Percentiles rank a stretch among this genome's conserved stretches.
Conservation (phyloP, 1,140 invertebrate genomes). For the Euura lappo region DNA sequence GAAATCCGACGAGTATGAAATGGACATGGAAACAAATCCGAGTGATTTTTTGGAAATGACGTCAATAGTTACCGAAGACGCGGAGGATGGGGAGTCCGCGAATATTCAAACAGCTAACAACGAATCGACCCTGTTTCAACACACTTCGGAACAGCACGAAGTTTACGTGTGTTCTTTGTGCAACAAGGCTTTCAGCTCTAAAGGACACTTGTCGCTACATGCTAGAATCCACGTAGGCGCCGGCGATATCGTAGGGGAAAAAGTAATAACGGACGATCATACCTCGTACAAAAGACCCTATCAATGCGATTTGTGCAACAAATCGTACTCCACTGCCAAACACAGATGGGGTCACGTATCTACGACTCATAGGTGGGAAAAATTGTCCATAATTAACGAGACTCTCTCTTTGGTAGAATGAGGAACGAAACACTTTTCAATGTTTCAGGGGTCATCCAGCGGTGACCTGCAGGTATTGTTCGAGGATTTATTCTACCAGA, state of each 20-base stretch:
- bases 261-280: constrained; percentile 58
- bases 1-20: constrained; percentile 56
- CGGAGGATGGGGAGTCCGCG: constrained; percentile 33
- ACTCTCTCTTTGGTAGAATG: too few species aligned
- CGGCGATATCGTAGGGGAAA: constrained; percentile 56
- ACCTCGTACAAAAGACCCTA: constrained; percentile 60
- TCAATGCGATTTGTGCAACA: constrained; percentile 62
- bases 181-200: constrained; percentile 61
- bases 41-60: constrained; percentile 57
- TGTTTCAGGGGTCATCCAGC: constrained; percentile 56
- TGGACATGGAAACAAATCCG: constrained; percentile 60
- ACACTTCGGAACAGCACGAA: constrained; percentile 56
- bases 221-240: constrained; percentile 59
- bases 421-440: not conserved
- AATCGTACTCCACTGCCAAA: constrained; percentile 62
- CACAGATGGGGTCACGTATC: constrained; percentile 64
- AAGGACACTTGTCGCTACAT: constrained; percentile 60
- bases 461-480: constrained; percentile 58
- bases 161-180: constrained; percentile 61
- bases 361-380: constrained; percentile 52
- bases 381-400: constrained; percentile 6
- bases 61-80: constrained; percentile 51
- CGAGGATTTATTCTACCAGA: constrained; percentile 59
- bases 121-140: constrained; percentile 39
- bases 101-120: constrained; percentile 19